Evolutionary conservation across 2,888 invertebrate species (phyloP), one percentile per base, ranked within the genome.

Genomic region (Rugalucina vietnamica): DNA sequence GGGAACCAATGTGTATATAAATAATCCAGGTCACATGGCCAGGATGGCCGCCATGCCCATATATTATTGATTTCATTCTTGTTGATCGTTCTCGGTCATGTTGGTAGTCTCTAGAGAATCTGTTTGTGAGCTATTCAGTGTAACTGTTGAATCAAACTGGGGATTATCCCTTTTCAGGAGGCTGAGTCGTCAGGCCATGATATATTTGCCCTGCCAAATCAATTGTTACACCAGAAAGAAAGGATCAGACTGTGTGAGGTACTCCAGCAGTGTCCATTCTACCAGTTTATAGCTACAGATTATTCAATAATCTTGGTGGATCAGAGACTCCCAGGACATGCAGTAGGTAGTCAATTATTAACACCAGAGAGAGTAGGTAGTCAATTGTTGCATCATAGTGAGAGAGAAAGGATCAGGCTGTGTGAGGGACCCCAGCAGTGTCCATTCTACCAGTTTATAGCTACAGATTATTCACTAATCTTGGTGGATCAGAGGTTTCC

Each of bases 401-500:
- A 43, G 14, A 76, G 82, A 5, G 93, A 93, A 72, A 79, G 90
- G 34, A 71, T 93, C 0, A 82, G 86, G 76, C 76, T 86, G 5
- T 85, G 89, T 8, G 79, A 76, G 27, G 72, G 71, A 29, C 88
- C 88, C 72, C 85, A 84, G 4, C 71, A 36, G 1, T 84, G 85
- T 36, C 76, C 88, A 4, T 91, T 91, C 76, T 85, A 90, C 65
- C 92, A 91, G 76, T 54, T 91, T 5, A 78, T 93, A 14, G 91
- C 91, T n/a, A 91, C 92, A 54, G 91, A 92, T 60, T 90, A 90
- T 83, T 80, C 82, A 24, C 57, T 93, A 14, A 81, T 91, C 65
- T 49, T 93, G 36, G 57, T 93, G 50, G 93, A 93, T 86, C 89
- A 93, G 79, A 82, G 93, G 65, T 92, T 92, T 71, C 88, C 90